A percentile compares a stretch with the other conserved stretches of the same genome.
phyloP scores from a whole-genome alignment of 2,797 vertebrate genomes.

The Catostomus latipinnis region DNA sequence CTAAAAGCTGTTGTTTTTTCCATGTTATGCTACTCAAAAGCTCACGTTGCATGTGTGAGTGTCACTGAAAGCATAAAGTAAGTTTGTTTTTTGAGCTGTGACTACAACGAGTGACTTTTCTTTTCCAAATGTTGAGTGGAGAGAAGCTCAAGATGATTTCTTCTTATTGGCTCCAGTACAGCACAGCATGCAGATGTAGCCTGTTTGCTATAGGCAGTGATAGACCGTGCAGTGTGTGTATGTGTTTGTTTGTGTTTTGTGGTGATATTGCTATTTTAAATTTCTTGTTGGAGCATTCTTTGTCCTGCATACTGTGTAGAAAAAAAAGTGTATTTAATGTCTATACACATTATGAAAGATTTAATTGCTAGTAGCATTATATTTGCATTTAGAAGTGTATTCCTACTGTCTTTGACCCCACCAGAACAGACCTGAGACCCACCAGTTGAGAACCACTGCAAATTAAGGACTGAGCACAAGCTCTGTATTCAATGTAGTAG shows the following conservation, averaged over 20 bases:
- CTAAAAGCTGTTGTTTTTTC: background rate
- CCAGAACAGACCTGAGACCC: too few species aligned
- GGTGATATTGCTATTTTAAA: background rate
- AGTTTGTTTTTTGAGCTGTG: conserved; percentile 34
- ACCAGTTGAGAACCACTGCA: too few species aligned
- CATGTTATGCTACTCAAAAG: background rate
- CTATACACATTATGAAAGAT: too few species aligned
- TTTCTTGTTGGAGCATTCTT: background rate
- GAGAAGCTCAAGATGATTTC: conserved; percentile 58
- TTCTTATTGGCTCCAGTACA: conserved; percentile 69
- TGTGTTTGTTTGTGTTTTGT: conserved; percentile 17
- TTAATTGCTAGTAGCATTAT: too few species aligned
- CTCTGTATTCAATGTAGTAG: too few species aligned
- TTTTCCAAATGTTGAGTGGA: conserved; percentile 47
- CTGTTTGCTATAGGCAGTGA: conserved; percentile 35
- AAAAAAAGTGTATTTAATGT: too few species aligned
- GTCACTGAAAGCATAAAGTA: conserved; percentile 18
- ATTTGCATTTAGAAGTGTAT: too few species aligned
- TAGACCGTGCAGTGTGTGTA: background rate
- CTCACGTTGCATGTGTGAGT: background rate
- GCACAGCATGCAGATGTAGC: conserved; percentile 51
- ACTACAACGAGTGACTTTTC: conserved; percentile 50
- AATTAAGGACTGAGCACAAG: too few species aligned
- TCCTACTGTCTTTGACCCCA: too few species aligned
- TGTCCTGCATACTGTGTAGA: background rate